These are phyloP conservation scores for Platichthys stellatus DNA, from an alignment of 2,113 vertebrate genomes.

Conservation along the genomic window DNA sequence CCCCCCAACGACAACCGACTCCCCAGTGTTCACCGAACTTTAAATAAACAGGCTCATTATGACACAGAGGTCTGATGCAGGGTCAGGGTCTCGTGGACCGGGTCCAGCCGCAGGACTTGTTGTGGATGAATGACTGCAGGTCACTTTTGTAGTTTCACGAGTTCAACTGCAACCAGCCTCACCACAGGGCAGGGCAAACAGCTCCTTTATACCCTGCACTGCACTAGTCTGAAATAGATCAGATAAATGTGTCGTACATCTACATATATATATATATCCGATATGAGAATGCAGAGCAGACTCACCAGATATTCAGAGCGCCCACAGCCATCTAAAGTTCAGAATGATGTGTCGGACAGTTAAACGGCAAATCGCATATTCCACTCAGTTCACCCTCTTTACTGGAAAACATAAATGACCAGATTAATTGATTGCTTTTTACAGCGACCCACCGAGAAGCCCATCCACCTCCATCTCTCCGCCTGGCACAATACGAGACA, in stretches of 20 bases:
- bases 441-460: slow-evolving; percentile 59
- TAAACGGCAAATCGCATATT: slow-evolving; percentile 69
- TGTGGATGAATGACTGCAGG: no score
- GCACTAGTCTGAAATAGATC: slow-evolving; percentile 6
- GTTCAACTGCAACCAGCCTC: no score
- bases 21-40: no score
- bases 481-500: slow-evolving; percentile 53
- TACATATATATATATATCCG: not conserved
- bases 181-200: no score
- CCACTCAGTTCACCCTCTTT: slow-evolving; percentile 60
- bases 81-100: no score
- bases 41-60: no score
- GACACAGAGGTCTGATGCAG: no score
- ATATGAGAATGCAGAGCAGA: slow-evolving; percentile 11
- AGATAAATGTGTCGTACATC: not conserved
- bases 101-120: no score
- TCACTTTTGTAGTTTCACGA: no score
- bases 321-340: slow-evolving; percentile 36
- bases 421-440: slow-evolving; percentile 76
- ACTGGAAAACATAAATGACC: slow-evolving; percentile 69
- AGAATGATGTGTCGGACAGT: slow-evolving; percentile 58
- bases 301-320: slow-evolving; percentile 9
- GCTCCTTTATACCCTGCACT: not conserved
- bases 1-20: no score
- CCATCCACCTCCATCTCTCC: slow-evolving; percentile 69